phyloP scores from a whole-genome alignment of 2,113 vertebrate genomes.

The Leptodactylus fuscus region DNA sequence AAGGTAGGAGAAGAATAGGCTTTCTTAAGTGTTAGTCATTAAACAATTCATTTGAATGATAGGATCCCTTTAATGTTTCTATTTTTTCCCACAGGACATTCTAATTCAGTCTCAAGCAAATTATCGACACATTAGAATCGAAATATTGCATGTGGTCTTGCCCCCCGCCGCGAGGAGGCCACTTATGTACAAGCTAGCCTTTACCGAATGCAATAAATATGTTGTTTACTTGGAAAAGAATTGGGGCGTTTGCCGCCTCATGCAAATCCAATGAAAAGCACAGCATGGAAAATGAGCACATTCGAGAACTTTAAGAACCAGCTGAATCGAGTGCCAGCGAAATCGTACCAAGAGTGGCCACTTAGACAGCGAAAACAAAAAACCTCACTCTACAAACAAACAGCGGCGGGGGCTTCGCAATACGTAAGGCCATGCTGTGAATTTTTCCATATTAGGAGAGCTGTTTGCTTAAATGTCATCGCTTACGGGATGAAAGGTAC shows the following conservation, averaged over 20 bases:
- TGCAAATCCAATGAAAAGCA: constrained; percentile 20
- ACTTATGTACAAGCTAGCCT: background rate
- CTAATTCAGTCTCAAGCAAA: background rate
- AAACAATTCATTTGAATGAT: too few species aligned
- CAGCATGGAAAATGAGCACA: constrained; percentile 34
- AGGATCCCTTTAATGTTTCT: too few species aligned
- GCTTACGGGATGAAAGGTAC: background rate
- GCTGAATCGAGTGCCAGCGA: background rate
- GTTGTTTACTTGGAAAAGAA: constrained; percentile 14
- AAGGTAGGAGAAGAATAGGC: too few species aligned
- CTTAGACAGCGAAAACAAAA: constrained; percentile 22
- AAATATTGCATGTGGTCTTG: background rate
- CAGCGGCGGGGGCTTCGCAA: too few species aligned
- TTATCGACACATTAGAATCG: background rate
- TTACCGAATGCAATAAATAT: constrained; percentile 25
- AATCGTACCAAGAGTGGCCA: background rate
- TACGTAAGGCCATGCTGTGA: background rate
- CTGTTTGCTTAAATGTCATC: constrained; percentile 18
- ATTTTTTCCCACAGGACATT: too few species aligned
- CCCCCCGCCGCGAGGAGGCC: background rate
- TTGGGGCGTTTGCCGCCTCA: background rate
- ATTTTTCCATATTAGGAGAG: constrained; percentile 21
- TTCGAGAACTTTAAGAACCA: background rate
- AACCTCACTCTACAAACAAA: constrained; percentile 25
- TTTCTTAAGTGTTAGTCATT: too few species aligned